Base-by-base conservation (phyloP, 2,888 invertebrate species). In the Villa cingulata region DNA sequence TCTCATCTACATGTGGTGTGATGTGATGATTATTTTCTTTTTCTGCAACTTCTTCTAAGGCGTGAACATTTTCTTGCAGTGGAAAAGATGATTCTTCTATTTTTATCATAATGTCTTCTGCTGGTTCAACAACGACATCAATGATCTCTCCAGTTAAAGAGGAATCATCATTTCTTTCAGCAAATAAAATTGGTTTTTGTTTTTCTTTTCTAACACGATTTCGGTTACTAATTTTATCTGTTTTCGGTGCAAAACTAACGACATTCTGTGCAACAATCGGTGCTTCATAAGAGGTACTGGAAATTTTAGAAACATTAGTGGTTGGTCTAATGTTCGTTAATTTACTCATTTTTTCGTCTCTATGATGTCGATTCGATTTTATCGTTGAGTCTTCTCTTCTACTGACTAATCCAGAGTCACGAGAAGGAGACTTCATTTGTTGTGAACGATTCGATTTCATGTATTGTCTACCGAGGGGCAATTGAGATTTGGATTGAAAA, bases 21-120 rank as follows among this genome's bases (percentile, higher is more conserved):
- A n/a, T n/a, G n/a, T n/a, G n/a, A n/a, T n/a, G n/a, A n/a, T 67
- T 63, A 50, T 62, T 61, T 4, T 56, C 48, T 49, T 57, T 47
- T 56, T 67, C 67, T 23, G 43, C 49, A 57, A 67, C 70, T 43
- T 66, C 69, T 9, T 66, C 69, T 9, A 32, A 7, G 57, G 53
- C 55, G 67, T 70, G 2, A 54, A 46, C 55, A 65, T 70, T 59
- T 69, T 68, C 59, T 65, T 70, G 46, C 54, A 55, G 20, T 4
- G 46, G 20, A 3, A 32, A 32, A 39, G 48, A 47, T 10, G 48
- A 43, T 15, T 14, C 12, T 15, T 48, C 27, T 12, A 37, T 29
- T 41, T 5, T 6, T 34, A 36, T 19, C 15, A 20, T n/a, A 27
- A 48, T 51, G 54, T 32, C 29, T 12, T 12, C 12, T 32, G 29